A percentile compares a stretch with the other conserved stretches of the same genome.
These are phyloP conservation scores for Cetoscarus ocellatus DNA, from an alignment of 2,797 vertebrate species.

Conservation along the genomic window DNA sequence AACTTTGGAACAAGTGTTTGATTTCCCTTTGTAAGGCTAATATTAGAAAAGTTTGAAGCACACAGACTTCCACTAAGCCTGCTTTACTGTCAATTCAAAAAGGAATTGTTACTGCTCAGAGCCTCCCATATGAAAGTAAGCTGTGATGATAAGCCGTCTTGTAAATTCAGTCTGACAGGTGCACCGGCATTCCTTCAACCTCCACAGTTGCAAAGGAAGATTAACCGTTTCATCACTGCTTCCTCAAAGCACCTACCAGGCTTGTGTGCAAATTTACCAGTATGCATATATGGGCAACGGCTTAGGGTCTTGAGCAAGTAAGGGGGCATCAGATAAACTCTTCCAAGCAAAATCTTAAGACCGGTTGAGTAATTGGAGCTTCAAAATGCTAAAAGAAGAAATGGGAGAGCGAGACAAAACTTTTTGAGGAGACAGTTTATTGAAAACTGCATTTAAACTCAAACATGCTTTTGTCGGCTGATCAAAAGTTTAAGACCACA, in stretches of 20 bases:
- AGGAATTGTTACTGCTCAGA: constrained; percentile 14
- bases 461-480: too few relatives aligned
- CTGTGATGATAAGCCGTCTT: constrained; percentile 4
- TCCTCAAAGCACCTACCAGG: not conserved
- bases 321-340: too few relatives aligned
- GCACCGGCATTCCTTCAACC: constrained; percentile 47
- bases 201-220: constrained; percentile 3
- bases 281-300: too few relatives aligned
- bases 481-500: too few relatives aligned
- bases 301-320: too few relatives aligned
- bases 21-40: not conserved
- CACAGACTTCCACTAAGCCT: not conserved
- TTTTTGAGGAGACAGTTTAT: too few relatives aligned
- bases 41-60: not conserved
- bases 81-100: constrained; percentile 12
- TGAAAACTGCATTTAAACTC: too few relatives aligned
- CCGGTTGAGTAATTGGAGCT: too few relatives aligned
- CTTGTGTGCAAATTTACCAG: too few relatives aligned
- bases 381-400: too few relatives aligned
- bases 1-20: constrained; percentile 12
- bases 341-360: too few relatives aligned
- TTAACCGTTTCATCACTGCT: constrained; percentile 19
- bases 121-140: constrained; percentile 15
- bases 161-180: constrained; percentile 52
- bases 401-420: too few relatives aligned